A percentile compares a stretch with the other conserved stretches of the same genome.
Conservation (phyloP, 1,140 invertebrate species). For the Saccostrea glomerata region DNA sequence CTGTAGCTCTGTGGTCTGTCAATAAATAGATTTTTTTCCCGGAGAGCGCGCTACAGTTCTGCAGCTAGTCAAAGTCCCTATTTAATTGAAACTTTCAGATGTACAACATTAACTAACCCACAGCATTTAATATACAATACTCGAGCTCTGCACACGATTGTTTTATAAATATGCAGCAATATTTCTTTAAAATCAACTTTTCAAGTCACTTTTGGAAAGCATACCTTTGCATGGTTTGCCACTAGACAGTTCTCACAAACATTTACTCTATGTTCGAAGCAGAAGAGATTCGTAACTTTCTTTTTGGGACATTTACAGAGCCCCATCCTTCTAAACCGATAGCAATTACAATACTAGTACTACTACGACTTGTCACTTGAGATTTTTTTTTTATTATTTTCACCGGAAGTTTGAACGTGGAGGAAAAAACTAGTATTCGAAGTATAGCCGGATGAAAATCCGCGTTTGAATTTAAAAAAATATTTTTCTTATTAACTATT, state of each 20-base stretch:
- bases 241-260: constrained; percentile 99
- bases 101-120: no score
- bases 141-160: no score
- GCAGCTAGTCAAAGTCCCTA: no score
- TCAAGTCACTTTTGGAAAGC: neutral
- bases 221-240: constrained; percentile 90
- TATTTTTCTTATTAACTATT: neutral
- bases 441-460: neutral
- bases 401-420: constrained; percentile 34
- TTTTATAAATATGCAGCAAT: no score
- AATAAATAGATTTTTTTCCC: no score
- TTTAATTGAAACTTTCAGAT: no score
- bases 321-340: constrained; percentile 85
- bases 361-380: no score
- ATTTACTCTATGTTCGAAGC: constrained; percentile 98
- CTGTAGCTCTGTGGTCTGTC: no score
- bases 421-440: neutral
- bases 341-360: no score
- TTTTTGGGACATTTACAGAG: constrained; percentile 98
- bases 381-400: neutral
- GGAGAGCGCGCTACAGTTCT: no score
- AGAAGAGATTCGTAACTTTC: constrained; percentile 98
- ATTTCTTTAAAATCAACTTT: neutral
- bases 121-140: no score
- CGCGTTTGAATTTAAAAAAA: neutral